Evolutionary conservation across 2,797 vertebrate genomes (phyloP), one percentile per base, ranked within the genome.

Genomic region (Galago senegalensis): DNA sequence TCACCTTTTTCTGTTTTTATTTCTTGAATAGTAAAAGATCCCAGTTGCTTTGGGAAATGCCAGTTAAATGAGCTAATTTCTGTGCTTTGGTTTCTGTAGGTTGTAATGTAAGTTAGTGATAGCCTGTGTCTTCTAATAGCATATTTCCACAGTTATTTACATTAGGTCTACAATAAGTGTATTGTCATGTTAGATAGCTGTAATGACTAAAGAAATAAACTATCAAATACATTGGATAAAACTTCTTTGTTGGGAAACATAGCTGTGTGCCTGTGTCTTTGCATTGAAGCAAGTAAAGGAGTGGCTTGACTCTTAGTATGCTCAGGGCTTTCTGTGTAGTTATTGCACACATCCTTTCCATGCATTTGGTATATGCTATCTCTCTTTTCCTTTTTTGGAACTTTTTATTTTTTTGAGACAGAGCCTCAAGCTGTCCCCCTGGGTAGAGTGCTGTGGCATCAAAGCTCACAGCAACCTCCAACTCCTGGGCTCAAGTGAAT

Each of bases 1-100:
- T 76, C 11, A 16, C 1, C 12, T 17, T 43, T 91, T 40, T 7
- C 34, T 77, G 16, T 49, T 73, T 77, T 65, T 83, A 63, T 89
- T 84, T 93, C 16, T 60, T 87, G 40, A 49, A 14, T 29, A 53
- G 16, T 80, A 75, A 37, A 61, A 92, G 49, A 23, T 89, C 3
- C 12, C 12, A 89, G 17, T 93, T 93, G 61, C 73, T 95, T 86
- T 94, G 53, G 37, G 70, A 93, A 70, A n/a, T 81, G 25, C 53
- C 61, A 61, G 14, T 92, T 76, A 79, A 90, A 27, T 23, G n/a
- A 46, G 13, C 76, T 37, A 84, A 77, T 63, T 85, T 89, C 4
- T 56, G 0, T 76, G 60, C 20, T 61, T 90, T 60, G 27, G 56
- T 75, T 29, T 76, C 53, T 31, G 27, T 29, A 77, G 65, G n/a